These are phyloP conservation scores for Phaenicophaeus curvirostris DNA, from an alignment of 2,797 vertebrate genomes.

Conservation along the genomic window DNA sequence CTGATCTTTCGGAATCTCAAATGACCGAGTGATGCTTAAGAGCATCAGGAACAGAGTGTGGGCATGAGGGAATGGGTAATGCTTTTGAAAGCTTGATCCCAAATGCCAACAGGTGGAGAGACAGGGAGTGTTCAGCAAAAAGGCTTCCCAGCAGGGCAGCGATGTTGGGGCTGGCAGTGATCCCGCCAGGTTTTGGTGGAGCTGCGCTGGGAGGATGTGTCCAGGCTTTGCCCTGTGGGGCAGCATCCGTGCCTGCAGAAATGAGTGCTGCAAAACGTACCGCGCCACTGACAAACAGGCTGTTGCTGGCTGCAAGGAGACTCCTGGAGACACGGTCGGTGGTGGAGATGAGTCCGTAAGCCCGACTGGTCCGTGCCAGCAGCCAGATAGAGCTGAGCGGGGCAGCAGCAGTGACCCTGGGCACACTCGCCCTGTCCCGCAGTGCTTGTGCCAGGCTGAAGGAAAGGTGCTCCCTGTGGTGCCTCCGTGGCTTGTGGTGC, in stretches of 20 bases:
- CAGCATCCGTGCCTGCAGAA: neutral
- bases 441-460: fast-evolving
- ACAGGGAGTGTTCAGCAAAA: neutral
- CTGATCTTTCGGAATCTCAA: neutral
- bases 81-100: neutral
- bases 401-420: neutral
- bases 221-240: neutral
- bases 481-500: neutral
- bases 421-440: fast-evolving
- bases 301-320: fast-evolving
- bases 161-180: too few species aligned
- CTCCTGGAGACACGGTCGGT: neutral
- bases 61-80: neutral
- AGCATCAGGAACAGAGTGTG: neutral
- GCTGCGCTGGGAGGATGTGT: neutral
- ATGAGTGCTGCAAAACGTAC: neutral
- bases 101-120: neutral
- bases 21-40: neutral
- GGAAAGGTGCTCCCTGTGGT: neutral
- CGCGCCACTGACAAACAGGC: fast-evolving
- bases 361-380: neutral
- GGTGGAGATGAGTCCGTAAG: too few species aligned
- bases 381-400: neutral
- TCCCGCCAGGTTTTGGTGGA: neutral
- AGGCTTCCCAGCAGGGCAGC: neutral